Conservation (phyloP, 2,113 vertebrate species). For the Oncorhynchus mykiss region DNA sequence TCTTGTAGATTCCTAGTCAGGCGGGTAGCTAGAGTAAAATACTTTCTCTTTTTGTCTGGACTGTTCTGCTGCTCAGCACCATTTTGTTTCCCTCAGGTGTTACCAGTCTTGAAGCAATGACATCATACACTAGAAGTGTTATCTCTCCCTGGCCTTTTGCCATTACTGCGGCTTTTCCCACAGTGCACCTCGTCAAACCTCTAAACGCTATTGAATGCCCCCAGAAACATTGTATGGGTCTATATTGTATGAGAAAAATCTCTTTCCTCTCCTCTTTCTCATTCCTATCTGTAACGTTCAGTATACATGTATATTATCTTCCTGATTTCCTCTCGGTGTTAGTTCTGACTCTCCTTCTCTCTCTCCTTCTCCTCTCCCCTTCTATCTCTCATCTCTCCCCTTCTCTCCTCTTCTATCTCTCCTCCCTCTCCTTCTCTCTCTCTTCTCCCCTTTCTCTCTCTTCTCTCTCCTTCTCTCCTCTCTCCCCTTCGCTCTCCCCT, state of each 20-base stretch:
- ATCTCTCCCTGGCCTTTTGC: constrained; percentile 42
- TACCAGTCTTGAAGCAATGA: constrained; percentile 48
- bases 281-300: constrained; percentile 11
- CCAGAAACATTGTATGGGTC: constrained; percentile 61
- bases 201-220: not conserved
- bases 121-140: constrained; percentile 25
- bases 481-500: no score
- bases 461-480: no score
- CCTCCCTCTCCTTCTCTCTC: constrained; percentile 40
- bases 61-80: constrained; percentile 31
- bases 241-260: constrained; percentile 28
- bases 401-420: constrained; percentile 55
- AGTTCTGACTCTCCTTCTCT: constrained; percentile 8
- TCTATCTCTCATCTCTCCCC: constrained; percentile 44
- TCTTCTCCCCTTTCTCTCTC: no score
- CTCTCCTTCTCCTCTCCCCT: constrained; percentile 21
- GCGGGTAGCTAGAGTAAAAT: constrained; percentile 27
- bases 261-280: not conserved
- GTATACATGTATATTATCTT: constrained; percentile 13
- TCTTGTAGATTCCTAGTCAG: not conserved
- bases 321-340: constrained; percentile 16
- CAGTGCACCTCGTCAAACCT: constrained; percentile 47
- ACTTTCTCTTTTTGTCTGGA: constrained; percentile 32
- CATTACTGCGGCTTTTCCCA: constrained; percentile 53
- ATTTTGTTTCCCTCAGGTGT: constrained; percentile 33